Evolutionary conservation across 2,888 invertebrate genomes (phyloP).

Genomic region (Acrocyrtus sp.): DNA sequence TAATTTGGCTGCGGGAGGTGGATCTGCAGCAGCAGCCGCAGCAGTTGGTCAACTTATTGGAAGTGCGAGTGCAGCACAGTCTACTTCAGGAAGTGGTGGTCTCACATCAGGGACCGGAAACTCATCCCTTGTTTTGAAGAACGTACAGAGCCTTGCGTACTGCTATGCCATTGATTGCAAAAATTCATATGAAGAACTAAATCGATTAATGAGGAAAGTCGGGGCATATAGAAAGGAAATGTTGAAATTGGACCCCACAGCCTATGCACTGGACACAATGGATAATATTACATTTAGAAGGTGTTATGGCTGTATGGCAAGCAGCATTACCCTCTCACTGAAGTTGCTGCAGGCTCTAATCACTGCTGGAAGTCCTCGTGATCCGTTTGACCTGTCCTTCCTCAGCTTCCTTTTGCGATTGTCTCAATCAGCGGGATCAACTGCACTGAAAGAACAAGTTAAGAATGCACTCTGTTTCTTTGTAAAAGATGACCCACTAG

Average conservation of each 20-base stretch:
- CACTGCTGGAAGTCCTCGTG: constrained; percentile 61
- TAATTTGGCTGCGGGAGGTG: constrained; percentile 22
- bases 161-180: constrained; percentile 96
- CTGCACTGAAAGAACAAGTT: constrained; percentile 62
- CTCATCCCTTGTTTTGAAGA: constrained; percentile 59
- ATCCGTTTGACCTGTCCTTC: constrained; percentile 61
- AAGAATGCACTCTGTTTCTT: constrained; percentile 63
- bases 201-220: constrained; percentile 70
- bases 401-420: constrained; percentile 62
- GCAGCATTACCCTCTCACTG: constrained; percentile 62
- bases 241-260: constrained; percentile 60
- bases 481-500: constrained; percentile 61
- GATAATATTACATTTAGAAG: constrained; percentile 67
- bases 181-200: constrained; percentile 93
- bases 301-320: constrained; percentile 81
- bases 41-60: constrained; percentile 27
- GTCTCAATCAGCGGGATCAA: constrained; percentile 63
- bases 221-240: constrained; percentile 61
- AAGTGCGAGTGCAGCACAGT: constrained; percentile 1
- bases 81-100: constrained; percentile 7
- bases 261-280: constrained; percentile 61
- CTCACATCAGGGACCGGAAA: constrained; percentile 52
- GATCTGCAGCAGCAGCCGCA: no score
- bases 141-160: constrained; percentile 91
- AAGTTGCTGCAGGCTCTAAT: constrained; percentile 62